Base-by-base conservation (phyloP, 1,140 invertebrate genomes). In the Teleopsis dalmanni region DNA sequence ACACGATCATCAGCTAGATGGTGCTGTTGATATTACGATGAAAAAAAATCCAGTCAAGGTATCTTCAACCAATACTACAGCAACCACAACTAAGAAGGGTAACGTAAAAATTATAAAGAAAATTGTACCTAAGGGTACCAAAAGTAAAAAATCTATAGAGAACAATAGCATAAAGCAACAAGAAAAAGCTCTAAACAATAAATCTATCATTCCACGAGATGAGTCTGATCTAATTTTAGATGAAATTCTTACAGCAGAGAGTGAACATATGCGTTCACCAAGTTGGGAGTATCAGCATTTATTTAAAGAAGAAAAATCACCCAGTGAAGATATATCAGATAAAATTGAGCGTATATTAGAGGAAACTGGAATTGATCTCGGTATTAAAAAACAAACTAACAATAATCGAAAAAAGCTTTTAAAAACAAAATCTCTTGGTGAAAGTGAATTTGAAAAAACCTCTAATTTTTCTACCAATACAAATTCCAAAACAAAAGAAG, bases 251-350 rank as follows among this genome's bases (percentile, higher is more conserved):
- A 19, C 36, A 14, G 57, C 51, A 4, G 57, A 54, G n/a, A 59
- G 55, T 6, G 25, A 54, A 13, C 57, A 43, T 1, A 41, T 37
- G 14, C 56, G 63, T 13, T 69, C 65, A 2, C 65, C 65, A 16
- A 69, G 65, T 14, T 54, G 55, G 4, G 65, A 69, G 3, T 69
- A 66, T 55, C 55, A 65, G 21, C 46, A 64, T 4, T 50, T 69
- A 6, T 69, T 69, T 11, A 54, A 59, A 16, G 65, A 65, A 22
- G 65, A 69, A 48, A 66, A 66, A 33, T 69, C 65, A 0, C 65
- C 65, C 3, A 69, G 65, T 42, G 65, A 69, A 52, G 53, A 55
- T 47, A 44, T 69, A 9, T 69, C 65, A 11, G 65, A 69, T 37
- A 69, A 66, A 42, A 62, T 69, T 23, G 65, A 69, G 42, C 55